These are phyloP conservation scores for Lordiphosa collinella DNA, from an alignment of 1,140 invertebrate species.

Conservation along the genomic window DNA sequence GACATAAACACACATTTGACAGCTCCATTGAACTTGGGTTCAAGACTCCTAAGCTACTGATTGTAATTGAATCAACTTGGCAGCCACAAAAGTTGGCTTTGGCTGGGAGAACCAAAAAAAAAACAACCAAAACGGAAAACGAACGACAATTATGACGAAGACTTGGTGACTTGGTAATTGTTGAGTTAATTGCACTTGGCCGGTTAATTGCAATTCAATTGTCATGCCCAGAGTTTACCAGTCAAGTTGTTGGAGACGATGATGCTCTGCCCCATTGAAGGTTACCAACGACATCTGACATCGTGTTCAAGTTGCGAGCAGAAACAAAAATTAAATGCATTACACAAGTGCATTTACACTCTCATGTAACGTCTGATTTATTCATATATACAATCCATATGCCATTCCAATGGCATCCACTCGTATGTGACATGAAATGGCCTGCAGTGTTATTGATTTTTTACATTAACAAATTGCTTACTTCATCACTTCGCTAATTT, in stretches of 20 bases:
- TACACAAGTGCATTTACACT: constrained; percentile 39
- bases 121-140: constrained; percentile 23
- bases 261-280: constrained; percentile 44
- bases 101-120: constrained; percentile 6
- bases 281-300: constrained; percentile 45
- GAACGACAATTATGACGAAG: constrained; percentile 57
- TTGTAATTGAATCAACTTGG: constrained; percentile 50
- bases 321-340: constrained; percentile 16
- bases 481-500: constrained; percentile 46
- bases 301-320: constrained; percentile 2
- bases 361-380: constrained; percentile 37
- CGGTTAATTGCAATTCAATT: constrained; percentile 75
- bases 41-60: constrained; percentile 47
- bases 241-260: constrained; percentile 35
- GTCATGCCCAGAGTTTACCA: constrained; percentile 55
- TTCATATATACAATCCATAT: constrained; percentile 20
- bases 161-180: constrained; percentile 47
- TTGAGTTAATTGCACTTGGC: constrained; percentile 65
- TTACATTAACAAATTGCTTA: constrained; percentile 30
- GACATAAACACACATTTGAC: constrained; percentile 9
- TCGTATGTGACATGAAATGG: constrained; percentile 10
- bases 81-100: constrained; percentile 26
- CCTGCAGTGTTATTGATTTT: constrained; percentile 49
- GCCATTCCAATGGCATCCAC: constrained; percentile 29
- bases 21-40: constrained; percentile 68